Base-by-base conservation (phyloP, 2,888 invertebrate genomes). In the Xylocampa areola region DNA sequence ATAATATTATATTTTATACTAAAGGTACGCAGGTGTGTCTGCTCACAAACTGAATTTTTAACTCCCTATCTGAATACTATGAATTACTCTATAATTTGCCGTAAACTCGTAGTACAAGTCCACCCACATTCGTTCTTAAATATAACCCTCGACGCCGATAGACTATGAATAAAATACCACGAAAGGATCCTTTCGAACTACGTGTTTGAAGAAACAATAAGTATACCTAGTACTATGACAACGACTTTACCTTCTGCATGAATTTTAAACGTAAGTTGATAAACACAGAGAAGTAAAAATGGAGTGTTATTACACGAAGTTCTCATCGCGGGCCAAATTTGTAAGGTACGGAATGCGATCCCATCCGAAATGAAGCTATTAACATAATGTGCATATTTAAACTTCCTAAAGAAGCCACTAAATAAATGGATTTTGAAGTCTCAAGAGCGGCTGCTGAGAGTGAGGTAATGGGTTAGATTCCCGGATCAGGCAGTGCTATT, bases 91-190 rank as follows among this genome's bases (percentile, higher is more conserved):
- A 21, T 27, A 11, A 25, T 39, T 33, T 2, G 13, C 0, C 16
- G 2, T 33, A 10, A n/a, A 13, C 11, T 1, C 5, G 16, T 0
- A 30, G 1, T 32, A 6, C 8, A 6, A 14, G 10, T 16, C 1
- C 6, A 19, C 13, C 13, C 32, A 14, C 8, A 11, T 29, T 14
- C 7, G 8, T 32, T 7, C n/a, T n/a, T 2, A 4, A 3, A 33
- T 17, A 33, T 4, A 17, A 16, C 10, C 17, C 8, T n/a, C 17
- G 32, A 4, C n/a, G 0, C n/a, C 6, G 5, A 13, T 14, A 8
- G 5, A 4, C 0, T 8, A 50, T 50, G 16, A 51, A 59, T 62
- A 50, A 59, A 41, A 32, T 36, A 61, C 16, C 6, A 13, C 2
- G 16, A 6, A 16, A 50, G 19, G 25, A 13, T n/a, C 14, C 32